A percentile compares a stretch with the other conserved stretches of the same genome.
Conservation (phyloP, 2,888 invertebrate species). For the Ophion obscuratus region DNA sequence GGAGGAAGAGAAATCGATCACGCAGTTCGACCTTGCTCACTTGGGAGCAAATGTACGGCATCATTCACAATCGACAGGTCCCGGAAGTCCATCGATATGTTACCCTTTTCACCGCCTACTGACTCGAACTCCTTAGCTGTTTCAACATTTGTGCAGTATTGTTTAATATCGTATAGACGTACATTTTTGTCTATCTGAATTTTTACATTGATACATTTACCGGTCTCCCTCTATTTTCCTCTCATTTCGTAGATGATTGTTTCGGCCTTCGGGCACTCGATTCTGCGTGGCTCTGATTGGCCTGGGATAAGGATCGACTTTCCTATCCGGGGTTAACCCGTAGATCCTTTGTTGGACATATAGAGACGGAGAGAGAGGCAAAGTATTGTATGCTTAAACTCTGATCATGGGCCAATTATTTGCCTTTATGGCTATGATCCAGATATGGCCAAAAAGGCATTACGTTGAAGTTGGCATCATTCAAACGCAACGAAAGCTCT, state of each 20-base stretch:
- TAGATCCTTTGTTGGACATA: neutral
- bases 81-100: neutral
- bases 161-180: neutral
- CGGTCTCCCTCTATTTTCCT: neutral
- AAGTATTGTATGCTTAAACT: too few relatives aligned
- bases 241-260: neutral
- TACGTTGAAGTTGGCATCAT: too few relatives aligned
- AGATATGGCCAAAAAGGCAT: neutral
- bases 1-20: constrained; percentile 14
- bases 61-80: neutral
- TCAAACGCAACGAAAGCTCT: too few relatives aligned
- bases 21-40: neutral
- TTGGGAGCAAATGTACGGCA: neutral
- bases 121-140: neutral
- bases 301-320: neutral
- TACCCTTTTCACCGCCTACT: neutral
- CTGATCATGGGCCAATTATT: neutral
- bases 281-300: neutral
- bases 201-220: neutral
- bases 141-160: neutral
- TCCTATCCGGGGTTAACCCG: neutral
- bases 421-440: neutral
- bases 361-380: neutral
- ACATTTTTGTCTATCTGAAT: too few relatives aligned
- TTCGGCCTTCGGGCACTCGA: neutral